phyloP scores from a whole-genome alignment of 2,113 vertebrate genomes.

The Verasper variegatus region DNA sequence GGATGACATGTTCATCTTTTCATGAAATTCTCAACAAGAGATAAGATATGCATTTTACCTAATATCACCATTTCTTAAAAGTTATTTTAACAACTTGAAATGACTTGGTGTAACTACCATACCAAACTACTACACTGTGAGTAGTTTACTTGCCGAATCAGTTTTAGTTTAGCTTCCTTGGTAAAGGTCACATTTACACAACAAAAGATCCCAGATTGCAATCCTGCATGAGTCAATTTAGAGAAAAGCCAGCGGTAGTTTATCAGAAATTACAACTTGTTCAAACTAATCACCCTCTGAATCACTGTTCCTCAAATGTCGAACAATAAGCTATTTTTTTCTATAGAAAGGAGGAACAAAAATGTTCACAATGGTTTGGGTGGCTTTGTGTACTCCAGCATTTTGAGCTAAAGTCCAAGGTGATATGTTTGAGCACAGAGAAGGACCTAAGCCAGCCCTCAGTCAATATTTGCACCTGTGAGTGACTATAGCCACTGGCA shows the following conservation, averaged over 20 bases:
- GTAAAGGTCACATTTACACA: not conserved
- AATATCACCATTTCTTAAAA: too few relatives aligned
- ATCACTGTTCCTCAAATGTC: slow-evolving; percentile 8
- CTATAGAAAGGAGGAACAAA: slow-evolving; percentile 25
- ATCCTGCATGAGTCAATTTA: slow-evolving; percentile 39
- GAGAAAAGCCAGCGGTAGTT: slow-evolving; percentile 5
- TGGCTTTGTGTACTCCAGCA: slow-evolving; percentile 22
- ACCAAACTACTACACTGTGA: too few relatives aligned
- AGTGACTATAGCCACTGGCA: slow-evolving; percentile 53
- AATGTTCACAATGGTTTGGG: slow-evolving; percentile 6
- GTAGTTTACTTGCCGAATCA: not conserved
- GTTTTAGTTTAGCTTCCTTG: slow-evolving; percentile 2
- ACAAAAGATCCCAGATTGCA: too few relatives aligned
- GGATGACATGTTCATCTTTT: too few relatives aligned
- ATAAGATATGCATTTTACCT: not conserved
- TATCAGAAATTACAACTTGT: slow-evolving; percentile 41
- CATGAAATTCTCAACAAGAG: too few relatives aligned
- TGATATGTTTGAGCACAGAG: slow-evolving; percentile 42
- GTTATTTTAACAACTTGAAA: too few relatives aligned
- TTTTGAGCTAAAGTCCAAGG: slow-evolving; percentile 38
- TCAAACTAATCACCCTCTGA: slow-evolving; percentile 30
- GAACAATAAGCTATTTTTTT: not conserved
- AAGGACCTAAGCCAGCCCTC: slow-evolving; percentile 37
- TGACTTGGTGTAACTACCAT: too few relatives aligned
- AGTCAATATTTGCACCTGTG: slow-evolving; percentile 75